Percentiles rank a stretch among this genome's conserved stretches.
Evolutionary conservation across 2,888 invertebrate species (phyloP).

Genomic region (Diaperis boleti): DNA sequence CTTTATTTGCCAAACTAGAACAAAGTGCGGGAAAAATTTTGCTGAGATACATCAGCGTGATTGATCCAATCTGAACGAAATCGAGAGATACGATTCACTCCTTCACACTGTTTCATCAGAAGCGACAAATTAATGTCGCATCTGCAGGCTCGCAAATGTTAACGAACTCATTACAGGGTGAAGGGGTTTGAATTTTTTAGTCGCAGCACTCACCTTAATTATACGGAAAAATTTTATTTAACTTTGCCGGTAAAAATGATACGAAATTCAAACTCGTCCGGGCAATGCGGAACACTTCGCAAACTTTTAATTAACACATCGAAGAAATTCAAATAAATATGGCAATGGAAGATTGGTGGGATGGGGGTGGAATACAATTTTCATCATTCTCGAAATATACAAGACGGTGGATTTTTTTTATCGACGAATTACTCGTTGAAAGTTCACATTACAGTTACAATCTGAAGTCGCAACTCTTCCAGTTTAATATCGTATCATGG

Average conservation of each 20-base stretch:
- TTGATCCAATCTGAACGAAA: too few species aligned
- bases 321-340: not conserved
- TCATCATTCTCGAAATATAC: too few species aligned
- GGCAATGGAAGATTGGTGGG: too few species aligned
- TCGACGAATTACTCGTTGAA: too few species aligned
- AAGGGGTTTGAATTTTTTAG: conserved; percentile 25
- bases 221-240: conserved; percentile 13
- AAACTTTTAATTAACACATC: conserved; percentile 13
- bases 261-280: conserved; percentile 4
- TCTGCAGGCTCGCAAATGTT: not conserved
- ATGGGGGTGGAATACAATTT: too few species aligned
- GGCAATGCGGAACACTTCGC: not conserved
- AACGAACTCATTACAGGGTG: conserved; percentile 12
- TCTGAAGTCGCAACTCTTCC: too few species aligned
- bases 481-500: too few species aligned
- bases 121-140: not conserved
- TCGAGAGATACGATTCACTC: not conserved
- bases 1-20: too few species aligned
- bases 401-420: too few species aligned
- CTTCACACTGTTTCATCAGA: too few species aligned
- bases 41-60: not conserved
- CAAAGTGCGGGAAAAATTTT: not conserved
- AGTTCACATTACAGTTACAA: too few species aligned
- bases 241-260: conserved; percentile 23
- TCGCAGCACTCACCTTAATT: conserved; percentile 15